phyloP scores from a whole-genome alignment of 1,140 invertebrate species.

The Saccostrea cuccullata region DNA sequence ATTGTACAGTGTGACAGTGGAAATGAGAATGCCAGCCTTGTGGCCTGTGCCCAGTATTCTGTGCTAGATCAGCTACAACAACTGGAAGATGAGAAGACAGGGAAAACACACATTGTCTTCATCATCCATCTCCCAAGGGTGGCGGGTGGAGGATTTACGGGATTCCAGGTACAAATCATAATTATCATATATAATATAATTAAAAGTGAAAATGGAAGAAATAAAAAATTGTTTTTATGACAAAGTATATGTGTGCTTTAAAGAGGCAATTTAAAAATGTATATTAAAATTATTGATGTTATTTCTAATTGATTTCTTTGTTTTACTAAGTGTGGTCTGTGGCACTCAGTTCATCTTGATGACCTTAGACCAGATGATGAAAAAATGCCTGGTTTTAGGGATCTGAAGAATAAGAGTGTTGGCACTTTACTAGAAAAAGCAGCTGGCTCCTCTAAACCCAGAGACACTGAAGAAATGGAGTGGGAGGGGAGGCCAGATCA shows the following conservation, averaged over 20 bases:
- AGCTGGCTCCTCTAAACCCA: background rate
- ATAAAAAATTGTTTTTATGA: no score
- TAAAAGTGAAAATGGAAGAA: no score
- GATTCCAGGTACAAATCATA: slow-evolving; percentile 68
- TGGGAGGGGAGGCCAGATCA: background rate
- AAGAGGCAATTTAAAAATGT: no score
- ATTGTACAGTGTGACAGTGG: slow-evolving; percentile 74
- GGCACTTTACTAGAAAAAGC: slow-evolving; percentile 54
- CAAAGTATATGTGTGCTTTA: no score
- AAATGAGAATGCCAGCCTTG: slow-evolving; percentile 32
- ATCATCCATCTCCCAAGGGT: slow-evolving; percentile 71
- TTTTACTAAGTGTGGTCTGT: slow-evolving; percentile 68
- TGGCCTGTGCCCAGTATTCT: slow-evolving; percentile 70
- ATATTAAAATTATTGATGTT: no score
- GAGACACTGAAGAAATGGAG: slow-evolving; percentile 18
- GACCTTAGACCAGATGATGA: slow-evolving; percentile 63
- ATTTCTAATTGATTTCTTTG: no score
- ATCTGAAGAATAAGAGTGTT: slow-evolving; percentile 60
- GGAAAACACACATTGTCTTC: background rate
- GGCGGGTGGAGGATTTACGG: slow-evolving; percentile 68
- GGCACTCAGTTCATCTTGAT: slow-evolving; percentile 75
- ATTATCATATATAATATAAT: no score
- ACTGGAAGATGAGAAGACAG: slow-evolving; percentile 29
- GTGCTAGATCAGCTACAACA: slow-evolving; percentile 65
- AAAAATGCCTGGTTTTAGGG: slow-evolving; percentile 58